Base-by-base conservation (phyloP, 2,797 vertebrate genomes). In the Enteromius unitaeniatus region DNA sequence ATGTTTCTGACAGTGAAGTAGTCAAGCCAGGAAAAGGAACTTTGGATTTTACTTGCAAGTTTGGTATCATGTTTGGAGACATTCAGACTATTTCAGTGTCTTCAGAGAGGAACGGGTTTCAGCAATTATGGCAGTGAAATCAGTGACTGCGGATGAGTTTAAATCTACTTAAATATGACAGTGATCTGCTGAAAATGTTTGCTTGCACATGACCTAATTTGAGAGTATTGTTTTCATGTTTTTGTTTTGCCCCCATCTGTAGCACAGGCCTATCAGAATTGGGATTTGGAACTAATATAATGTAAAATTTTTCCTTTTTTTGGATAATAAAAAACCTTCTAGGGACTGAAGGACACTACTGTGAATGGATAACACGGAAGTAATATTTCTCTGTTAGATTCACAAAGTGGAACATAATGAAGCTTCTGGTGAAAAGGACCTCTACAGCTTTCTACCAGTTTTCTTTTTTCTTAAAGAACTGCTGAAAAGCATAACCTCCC, bases 11-110 rank as follows among this genome's bases (percentile, higher is more conserved):
- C 74, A 65, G 55, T 74, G 62, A 78, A 70, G 40, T 19, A 37
- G 31, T 67, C 34, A 69, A 69, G 37, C 84, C 68, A 82, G 84
- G 83, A 85, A 58, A 80, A 87, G 83, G 79, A 88, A 81, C 58
- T 84, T 81, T 72, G 49, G 75, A 42, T 88, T 64, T 70, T 70
- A 23, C 64, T 74, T 78, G 73, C 82, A 70, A 60, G 79, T 73
- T 60, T 19, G 26, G 69, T 85, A 31, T 53, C 23, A 82, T 67
- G 15, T 60, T 45, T 47, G 53, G 26, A 84, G 82, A 76, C 78
- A 47, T 86, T 77, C 42, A 70, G 67, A 74, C 47, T 26, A 11
- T 81, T 84, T 65, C 3, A 60, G 45, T 60, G 81, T 76, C 69
- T 62, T 77, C 47, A 77, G 53, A 79, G 37, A 69, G 37, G 49